Conservation (phyloP, 1,140 invertebrate genomes). For the Zaprionus taronus region DNA sequence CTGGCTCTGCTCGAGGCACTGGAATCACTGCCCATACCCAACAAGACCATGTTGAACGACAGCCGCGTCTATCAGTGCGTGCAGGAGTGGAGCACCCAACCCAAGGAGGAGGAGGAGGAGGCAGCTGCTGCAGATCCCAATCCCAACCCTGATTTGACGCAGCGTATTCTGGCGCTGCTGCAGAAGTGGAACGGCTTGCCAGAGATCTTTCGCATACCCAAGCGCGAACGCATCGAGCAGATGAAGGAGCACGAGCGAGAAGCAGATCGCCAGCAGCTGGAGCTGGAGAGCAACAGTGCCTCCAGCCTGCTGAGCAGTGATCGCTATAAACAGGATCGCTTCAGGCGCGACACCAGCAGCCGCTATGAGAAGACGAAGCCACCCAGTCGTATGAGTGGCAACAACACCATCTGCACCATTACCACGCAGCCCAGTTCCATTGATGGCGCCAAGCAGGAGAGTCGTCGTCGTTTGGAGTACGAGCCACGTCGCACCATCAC, state of each 20-base stretch:
- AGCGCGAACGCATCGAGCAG: constrained; percentile 95
- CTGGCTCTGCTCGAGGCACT: constrained; percentile 92
- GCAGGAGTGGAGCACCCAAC: constrained; percentile 89
- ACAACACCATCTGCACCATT: constrained; percentile 71
- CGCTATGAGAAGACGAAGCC: constrained; percentile 52
- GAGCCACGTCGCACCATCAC: constrained; percentile 43
- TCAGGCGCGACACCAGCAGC: constrained; percentile 55
- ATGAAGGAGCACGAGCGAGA: constrained; percentile 97
- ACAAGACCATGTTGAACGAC: constrained; percentile 96
- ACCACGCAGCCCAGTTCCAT: constrained; percentile 22
- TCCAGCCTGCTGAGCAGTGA: constrained; percentile 50
- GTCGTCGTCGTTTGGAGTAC: constrained; percentile 27
- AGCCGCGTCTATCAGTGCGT: constrained; percentile 95
- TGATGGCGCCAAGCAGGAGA: constrained; percentile 22
- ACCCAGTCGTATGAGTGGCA: constrained; percentile 58
- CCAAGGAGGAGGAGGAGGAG: neutral
- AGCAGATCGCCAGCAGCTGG: constrained; percentile 85
- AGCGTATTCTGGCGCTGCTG: constrained; percentile 28
- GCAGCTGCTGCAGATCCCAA: neutral
- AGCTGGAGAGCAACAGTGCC: constrained; percentile 35
- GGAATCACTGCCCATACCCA: constrained; percentile 94
- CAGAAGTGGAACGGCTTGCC: constrained; percentile 69
- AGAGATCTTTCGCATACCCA: constrained; percentile 95
- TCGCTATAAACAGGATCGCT: constrained; percentile 84
- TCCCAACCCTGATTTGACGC: neutral